These are phyloP conservation scores for Araneus ventricosus DNA, from an alignment of 1,140 invertebrate genomes.

Conservation along the genomic window DNA sequence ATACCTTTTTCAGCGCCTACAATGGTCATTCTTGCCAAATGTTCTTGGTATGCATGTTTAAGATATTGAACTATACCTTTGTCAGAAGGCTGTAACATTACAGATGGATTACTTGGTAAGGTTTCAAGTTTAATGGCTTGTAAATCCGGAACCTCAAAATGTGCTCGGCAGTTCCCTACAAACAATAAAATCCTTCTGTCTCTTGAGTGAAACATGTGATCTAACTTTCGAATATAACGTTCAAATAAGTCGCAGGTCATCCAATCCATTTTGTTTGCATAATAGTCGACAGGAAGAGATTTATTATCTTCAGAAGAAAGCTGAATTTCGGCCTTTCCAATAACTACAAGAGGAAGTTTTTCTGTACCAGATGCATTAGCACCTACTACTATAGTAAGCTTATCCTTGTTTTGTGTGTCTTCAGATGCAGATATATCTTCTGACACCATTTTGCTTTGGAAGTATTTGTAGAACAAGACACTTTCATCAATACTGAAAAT, in stretches of 20 bases:
- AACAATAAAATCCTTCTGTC: slow-evolving; percentile 50
- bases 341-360: slow-evolving; percentile 34
- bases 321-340: slow-evolving; percentile 40
- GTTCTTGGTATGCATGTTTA: no score
- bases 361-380: slow-evolving; percentile 46
- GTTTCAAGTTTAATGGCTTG: neutral
- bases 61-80: no score
- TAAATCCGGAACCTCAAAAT: slow-evolving; percentile 24
- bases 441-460: neutral
- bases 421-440: no score
- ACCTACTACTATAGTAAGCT: slow-evolving; percentile 43
- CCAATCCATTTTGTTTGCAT: slow-evolving; percentile 46
- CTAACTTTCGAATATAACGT: slow-evolving; percentile 7
- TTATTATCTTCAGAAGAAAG: slow-evolving; percentile 30
- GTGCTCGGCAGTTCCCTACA: slow-evolving; percentile 51
- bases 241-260: slow-evolving; percentile 43
- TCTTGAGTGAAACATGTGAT: neutral
- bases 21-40: no score
- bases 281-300: slow-evolving; percentile 53
- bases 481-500: slow-evolving; percentile 44
- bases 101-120: neutral
- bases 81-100: neutral
- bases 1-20: no score
- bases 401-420: neutral
- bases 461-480: slow-evolving; percentile 10